These are phyloP conservation scores for Polylopha cassiicola DNA, from an alignment of 2,888 invertebrate species.

Conservation along the genomic window DNA sequence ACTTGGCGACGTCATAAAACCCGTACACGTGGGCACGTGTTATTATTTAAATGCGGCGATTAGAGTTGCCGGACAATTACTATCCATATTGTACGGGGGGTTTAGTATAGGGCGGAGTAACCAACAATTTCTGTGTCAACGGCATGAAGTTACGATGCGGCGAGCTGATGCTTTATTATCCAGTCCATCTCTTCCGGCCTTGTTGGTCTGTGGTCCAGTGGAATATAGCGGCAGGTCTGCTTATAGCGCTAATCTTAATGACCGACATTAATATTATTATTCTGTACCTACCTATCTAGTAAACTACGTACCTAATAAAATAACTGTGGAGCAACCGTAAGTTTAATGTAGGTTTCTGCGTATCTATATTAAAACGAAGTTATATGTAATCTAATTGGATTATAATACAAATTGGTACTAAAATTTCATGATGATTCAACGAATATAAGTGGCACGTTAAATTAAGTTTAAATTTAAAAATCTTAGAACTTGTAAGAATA, in stretches of 20 bases:
- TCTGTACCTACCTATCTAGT: conserved; percentile 11
- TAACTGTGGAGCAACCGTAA: no score
- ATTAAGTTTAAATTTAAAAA: no score
- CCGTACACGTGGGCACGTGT: conserved; percentile 27
- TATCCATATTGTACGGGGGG: conserved; percentile 49
- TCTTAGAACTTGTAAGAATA: no score
- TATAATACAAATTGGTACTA: no score
- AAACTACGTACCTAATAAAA: no score
- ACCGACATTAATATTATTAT: background rate
- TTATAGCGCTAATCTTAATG: background rate
- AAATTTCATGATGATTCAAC: no score
- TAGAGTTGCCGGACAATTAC: conserved; percentile 56
- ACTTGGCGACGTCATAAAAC: conserved; percentile 18
- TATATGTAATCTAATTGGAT: no score
- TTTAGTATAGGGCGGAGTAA: conserved; percentile 49
- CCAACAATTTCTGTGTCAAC: conserved; percentile 70
- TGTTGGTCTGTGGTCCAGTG: conserved; percentile 22
- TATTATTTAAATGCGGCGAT: conserved; percentile 57
- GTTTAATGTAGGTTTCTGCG: no score
- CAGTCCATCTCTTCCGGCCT: conserved; percentile 70
- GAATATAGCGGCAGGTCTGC: conserved; percentile 6
- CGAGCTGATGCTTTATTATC: conserved; percentile 71
- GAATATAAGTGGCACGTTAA: no score
- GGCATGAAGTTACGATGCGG: conserved; percentile 66
- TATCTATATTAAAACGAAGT: no score